These are phyloP conservation scores for Brachymystax lenok DNA, from an alignment of 2,797 vertebrate species.

Conservation along the genomic window DNA sequence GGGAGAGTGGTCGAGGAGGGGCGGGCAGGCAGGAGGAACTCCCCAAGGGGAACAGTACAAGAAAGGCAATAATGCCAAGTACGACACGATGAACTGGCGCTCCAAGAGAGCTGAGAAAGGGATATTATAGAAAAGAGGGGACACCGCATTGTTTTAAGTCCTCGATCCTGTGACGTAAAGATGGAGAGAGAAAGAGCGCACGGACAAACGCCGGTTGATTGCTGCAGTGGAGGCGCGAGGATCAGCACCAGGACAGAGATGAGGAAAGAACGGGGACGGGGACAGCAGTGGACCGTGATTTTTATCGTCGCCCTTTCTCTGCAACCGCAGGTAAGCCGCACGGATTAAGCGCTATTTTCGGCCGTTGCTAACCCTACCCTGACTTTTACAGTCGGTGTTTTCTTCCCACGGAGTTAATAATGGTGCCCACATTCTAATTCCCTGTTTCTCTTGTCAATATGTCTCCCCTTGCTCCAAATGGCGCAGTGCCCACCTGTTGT, in stretches of 20 bases:
- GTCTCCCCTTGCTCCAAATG: conserved; percentile 35
- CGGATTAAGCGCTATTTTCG: conserved; percentile 71
- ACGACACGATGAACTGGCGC: conserved; percentile 62
- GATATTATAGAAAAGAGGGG: conserved; percentile 41
- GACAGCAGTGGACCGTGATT: conserved; percentile 62
- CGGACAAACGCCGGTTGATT: conserved; percentile 22
- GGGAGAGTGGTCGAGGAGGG: conserved; percentile 19
- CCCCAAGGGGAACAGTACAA: conserved; percentile 23
- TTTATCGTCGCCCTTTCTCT: conserved; percentile 70
- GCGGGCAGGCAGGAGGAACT: conserved; percentile 18
- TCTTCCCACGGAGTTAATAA: conserved; percentile 21
- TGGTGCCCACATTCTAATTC: conserved; percentile 30
- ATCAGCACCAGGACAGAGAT: conserved; percentile 34
- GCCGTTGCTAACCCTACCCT: conserved; percentile 45
- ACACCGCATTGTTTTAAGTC: conserved; percentile 14
- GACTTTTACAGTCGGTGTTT: conserved; percentile 37
- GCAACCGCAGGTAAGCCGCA: conserved; percentile 77
- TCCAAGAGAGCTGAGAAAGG: conserved; percentile 50
- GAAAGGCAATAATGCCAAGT: conserved; percentile 33
- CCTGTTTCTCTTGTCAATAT: conserved; percentile 43
- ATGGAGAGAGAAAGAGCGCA: conserved; percentile 65
- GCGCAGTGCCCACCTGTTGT: conserved; percentile 77
- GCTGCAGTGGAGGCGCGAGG: conserved; percentile 26
- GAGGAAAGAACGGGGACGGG: conserved; percentile 41
- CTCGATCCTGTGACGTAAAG: conserved; percentile 46